These are phyloP conservation scores for Eulemur albifrons DNA, from an alignment of 2,797 vertebrate species.

Conservation along the genomic window DNA sequence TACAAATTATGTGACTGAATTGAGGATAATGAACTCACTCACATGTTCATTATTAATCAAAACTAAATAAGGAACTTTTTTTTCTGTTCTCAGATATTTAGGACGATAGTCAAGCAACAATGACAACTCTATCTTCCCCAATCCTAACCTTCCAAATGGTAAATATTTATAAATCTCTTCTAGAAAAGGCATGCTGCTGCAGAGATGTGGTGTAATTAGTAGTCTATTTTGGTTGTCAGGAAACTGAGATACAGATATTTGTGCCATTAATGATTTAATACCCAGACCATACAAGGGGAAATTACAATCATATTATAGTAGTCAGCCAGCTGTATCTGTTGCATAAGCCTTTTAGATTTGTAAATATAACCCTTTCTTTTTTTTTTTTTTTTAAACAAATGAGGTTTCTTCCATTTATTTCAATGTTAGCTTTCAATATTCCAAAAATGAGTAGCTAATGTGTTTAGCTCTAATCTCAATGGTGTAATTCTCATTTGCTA, in stretches of 20 bases:
- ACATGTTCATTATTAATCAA: constrained; percentile 69
- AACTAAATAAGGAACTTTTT: constrained; percentile 53
- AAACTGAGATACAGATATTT: constrained; percentile 67
- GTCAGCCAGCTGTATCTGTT: constrained; percentile 49
- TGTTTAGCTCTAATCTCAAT: constrained; percentile 43
- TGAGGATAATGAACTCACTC: constrained; percentile 71
- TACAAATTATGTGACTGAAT: constrained; percentile 76
- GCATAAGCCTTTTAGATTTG: constrained; percentile 51
- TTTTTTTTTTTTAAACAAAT: constrained; percentile 6
- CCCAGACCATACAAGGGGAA: constrained; percentile 56
- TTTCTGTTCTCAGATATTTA: constrained; percentile 58
- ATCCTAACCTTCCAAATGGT: constrained; percentile 49
- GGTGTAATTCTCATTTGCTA: constrained; percentile 52
- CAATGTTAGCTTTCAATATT: constrained; percentile 52
- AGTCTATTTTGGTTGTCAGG: background rate
- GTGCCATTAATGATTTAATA: constrained; percentile 74
- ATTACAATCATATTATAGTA: constrained; percentile 51
- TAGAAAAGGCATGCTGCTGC: constrained; percentile 50
- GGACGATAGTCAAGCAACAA: constrained; percentile 47
- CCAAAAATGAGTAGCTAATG: constrained; percentile 51
- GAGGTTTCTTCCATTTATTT: constrained; percentile 67
- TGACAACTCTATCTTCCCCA: constrained; percentile 57
- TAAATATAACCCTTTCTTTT: constrained; percentile 32
- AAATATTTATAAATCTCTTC: constrained; percentile 80
- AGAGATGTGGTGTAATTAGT: constrained; percentile 59